Base-by-base conservation (phyloP, 1,140 invertebrate genomes). In the Diachasmimorpha longicaudata region DNA sequence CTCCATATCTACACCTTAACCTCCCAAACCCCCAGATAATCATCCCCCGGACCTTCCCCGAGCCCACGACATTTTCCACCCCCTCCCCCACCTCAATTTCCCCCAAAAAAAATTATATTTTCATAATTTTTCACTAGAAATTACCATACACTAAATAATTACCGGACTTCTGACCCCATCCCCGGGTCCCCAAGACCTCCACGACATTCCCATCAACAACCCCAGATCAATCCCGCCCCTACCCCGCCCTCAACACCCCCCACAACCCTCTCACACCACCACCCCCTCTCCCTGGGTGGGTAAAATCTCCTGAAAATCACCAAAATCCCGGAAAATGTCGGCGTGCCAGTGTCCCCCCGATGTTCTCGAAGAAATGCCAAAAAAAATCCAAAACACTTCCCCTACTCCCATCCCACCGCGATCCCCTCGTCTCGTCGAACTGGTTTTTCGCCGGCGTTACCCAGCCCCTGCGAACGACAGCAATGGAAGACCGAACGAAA, bases 391-490 rank as follows among this genome's bases (percentile, higher is more conserved):
- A 55, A 55, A 55, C 19, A 2, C 48, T 11, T 52, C 48, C 6
- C n/a, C 19, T 14, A 3, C 48, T 16, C 52, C 21, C 37, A 21
- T 36, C 23, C 23, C 67, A 68, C 52, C 19, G 21, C 46, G 52
- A 31, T 31, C 9, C n/a, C 69, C 67, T 44, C 55, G 68, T 19
- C 70, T 63, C 58, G 8, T 14, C 74, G 74, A 71, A 76, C 74
- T 76, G 74, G 74, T 76, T 76, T 76, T 55, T 55, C 70, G 69
- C 48, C 74, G 74, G 74, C 69, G 74, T 76, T 71, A 71, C 74
- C 74, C 74, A 63, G 74, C 52, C 70, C 66, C 69, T 42, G 39
- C 9, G 67, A 70, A 42, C 21, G 42, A 76, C 68, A 55, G 37
- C 52, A 70, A 71, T 71, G 55, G 42, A 55, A 55, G 69, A 31